Percentiles rank a stretch among this genome's conserved stretches.
These are phyloP conservation scores for Mungos mungo DNA, from an alignment of 2,113 vertebrate genomes.

Conservation along the genomic window DNA sequence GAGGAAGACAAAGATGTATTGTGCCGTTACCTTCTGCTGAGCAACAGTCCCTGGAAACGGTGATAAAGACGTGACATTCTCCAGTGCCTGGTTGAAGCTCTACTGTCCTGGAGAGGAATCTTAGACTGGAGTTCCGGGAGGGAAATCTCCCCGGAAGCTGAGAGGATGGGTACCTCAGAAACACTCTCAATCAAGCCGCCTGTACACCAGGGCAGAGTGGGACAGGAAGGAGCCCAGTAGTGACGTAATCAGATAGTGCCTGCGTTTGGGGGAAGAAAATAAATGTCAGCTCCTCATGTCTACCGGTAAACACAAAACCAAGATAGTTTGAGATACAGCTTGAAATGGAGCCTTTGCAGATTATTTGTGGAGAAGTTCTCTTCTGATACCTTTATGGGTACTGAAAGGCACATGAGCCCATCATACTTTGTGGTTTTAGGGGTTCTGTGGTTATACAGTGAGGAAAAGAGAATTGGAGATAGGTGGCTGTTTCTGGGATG, in stretches of 20 bases:
- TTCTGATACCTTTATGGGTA: background rate
- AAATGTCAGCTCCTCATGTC: background rate
- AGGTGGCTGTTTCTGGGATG: background rate
- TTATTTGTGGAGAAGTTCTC: background rate
- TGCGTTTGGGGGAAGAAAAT: background rate
- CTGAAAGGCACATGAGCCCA: background rate
- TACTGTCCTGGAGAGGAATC: background rate
- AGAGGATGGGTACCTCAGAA: background rate
- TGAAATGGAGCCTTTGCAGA: background rate
- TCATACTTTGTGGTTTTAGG: background rate
- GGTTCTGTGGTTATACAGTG: background rate
- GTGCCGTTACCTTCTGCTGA: conserved; percentile 59
- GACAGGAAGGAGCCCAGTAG: background rate
- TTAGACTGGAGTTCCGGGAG: background rate
- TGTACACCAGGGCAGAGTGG: background rate
- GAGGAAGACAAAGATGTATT: conserved; percentile 82
- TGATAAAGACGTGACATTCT: conserved; percentile 68
- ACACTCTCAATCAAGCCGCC: background rate
- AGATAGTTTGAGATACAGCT: background rate
- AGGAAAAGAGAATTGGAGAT: background rate
- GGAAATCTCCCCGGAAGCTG: background rate
- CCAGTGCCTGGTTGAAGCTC: conserved; percentile 18
- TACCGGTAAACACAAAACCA: background rate
- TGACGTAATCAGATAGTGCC: background rate
- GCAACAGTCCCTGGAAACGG: conserved; percentile 47